Conservation (phyloP, 2,888 invertebrate species). For the Dolichopus griseipennis region DNA sequence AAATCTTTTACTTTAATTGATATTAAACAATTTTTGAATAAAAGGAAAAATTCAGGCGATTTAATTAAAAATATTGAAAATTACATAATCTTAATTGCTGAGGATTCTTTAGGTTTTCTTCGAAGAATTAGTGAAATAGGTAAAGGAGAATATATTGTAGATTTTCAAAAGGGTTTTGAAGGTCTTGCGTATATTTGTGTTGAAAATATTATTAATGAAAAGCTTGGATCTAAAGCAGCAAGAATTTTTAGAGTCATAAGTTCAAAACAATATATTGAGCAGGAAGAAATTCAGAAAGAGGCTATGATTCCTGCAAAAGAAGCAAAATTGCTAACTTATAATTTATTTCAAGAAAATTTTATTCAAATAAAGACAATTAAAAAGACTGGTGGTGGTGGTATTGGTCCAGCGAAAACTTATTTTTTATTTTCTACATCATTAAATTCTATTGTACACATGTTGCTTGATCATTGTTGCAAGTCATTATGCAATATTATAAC, state of each 20-base stretch:
- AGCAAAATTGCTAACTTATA: conserved; percentile 79
- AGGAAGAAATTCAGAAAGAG: conserved; percentile 82
- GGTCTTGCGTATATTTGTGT: conserved; percentile 59
- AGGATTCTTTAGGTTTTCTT: conserved; percentile 70
- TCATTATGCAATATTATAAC: conserved; percentile 60
- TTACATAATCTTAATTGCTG: conserved; percentile 66
- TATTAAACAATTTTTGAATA: conserved; percentile 57
- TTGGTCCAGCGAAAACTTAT: conserved; percentile 70
- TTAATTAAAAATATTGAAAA: conserved; percentile 64
- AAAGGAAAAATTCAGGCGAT: conserved; percentile 50
- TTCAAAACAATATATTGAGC: conserved; percentile 73
- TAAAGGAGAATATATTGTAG: conserved; percentile 73
- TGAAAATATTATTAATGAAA: conserved; percentile 74
- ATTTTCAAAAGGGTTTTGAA: conserved; percentile 60
- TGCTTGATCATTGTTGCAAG: conserved; percentile 62
- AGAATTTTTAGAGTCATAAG: conserved; percentile 81
- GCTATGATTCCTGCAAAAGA: conserved; percentile 93
- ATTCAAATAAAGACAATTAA: conserved; percentile 56
- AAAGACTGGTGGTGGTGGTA: conserved; percentile 57
- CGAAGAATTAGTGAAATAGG: conserved; percentile 68
- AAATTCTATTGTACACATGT: conserved; percentile 55
- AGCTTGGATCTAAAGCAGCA: conserved; percentile 75
- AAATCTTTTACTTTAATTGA: conserved; percentile 64
- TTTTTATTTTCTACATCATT: conserved; percentile 60
- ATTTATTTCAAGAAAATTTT: conserved; percentile 63